phyloP scores from a whole-genome alignment of 1,140 invertebrate species.

The Anagrus nilaparvatae region DNA sequence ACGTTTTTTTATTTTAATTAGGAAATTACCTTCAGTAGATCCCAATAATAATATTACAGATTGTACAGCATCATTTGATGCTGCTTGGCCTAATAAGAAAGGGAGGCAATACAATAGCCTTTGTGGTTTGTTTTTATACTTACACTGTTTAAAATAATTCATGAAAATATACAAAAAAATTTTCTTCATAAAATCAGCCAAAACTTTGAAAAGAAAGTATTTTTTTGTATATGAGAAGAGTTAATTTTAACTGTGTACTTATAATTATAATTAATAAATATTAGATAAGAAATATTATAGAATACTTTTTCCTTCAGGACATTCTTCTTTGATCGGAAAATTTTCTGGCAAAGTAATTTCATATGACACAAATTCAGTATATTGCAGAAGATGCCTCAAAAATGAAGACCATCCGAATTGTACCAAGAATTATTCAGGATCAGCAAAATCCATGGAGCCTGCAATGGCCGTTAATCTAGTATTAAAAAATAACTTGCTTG shows the following conservation, averaged over 20 bases:
- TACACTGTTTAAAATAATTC: not conserved
- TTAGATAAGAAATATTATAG: too few relatives aligned
- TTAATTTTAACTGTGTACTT: too few relatives aligned
- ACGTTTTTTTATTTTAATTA: not conserved
- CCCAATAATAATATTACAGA: not conserved
- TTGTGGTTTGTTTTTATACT: not conserved
- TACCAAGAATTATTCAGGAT: too few relatives aligned
- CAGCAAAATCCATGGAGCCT: too few relatives aligned
- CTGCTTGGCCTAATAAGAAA: slow-evolving; percentile 8
- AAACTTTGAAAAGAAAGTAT: too few relatives aligned
- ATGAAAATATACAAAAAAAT: not conserved
- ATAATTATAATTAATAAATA: too few relatives aligned
- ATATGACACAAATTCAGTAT: not conserved
- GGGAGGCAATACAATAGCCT: slow-evolving; percentile 5
- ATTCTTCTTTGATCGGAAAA: not conserved
- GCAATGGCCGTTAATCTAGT: too few relatives aligned
- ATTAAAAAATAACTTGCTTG: too few relatives aligned
- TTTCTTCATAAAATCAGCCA: too few relatives aligned
- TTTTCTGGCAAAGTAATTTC: not conserved
- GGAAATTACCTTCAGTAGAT: not conserved
- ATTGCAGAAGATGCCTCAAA: not conserved
- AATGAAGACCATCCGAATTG: not conserved
- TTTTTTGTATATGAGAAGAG: too few relatives aligned
- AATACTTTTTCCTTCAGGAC: too few relatives aligned
- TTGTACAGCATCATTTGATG: slow-evolving; percentile 5